These are phyloP conservation scores for Xiphias gladius DNA, from an alignment of 2,113 vertebrate genomes.

Conservation along the genomic window DNA sequence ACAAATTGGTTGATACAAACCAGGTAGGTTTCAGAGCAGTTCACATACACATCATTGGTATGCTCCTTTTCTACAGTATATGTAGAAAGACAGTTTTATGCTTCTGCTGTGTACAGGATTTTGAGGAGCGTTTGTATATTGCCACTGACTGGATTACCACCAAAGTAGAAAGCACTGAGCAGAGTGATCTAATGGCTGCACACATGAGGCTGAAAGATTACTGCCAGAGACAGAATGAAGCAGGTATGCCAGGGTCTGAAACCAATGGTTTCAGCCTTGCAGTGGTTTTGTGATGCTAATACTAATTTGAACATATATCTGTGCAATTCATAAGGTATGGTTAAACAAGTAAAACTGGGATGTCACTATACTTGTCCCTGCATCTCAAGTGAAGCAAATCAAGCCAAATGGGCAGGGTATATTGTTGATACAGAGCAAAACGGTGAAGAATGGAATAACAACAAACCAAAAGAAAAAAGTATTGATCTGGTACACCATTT, in stretches of 20 bases:
- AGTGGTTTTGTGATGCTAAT: neutral
- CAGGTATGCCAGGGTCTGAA: constrained; percentile 43
- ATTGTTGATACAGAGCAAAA: no score
- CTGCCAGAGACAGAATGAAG: constrained; percentile 4
- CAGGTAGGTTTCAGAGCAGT: constrained; percentile 45
- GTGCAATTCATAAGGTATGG: neutral
- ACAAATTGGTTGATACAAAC: neutral
- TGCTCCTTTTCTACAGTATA: neutral
- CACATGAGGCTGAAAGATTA: constrained; percentile 23
- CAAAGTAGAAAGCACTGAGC: rapidly evolving
- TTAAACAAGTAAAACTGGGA: neutral
- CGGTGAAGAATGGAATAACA: no score
- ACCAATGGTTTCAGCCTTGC: neutral
- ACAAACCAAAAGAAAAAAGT: no score
- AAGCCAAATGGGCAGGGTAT: no score
- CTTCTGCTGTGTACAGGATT: constrained; percentile 36
- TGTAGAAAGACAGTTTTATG: neutral
- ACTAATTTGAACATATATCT: neutral
- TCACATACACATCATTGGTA: neutral
- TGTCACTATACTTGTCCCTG: neutral
- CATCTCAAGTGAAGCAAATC: no score
- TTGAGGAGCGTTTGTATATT: constrained; percentile 55
- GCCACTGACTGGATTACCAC: constrained; percentile 67
- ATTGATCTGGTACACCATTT: no score
- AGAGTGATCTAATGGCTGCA: constrained; percentile 15